These are phyloP conservation scores for Nomada hirtipes DNA, from an alignment of 2,888 invertebrate genomes.

Conservation along the genomic window DNA sequence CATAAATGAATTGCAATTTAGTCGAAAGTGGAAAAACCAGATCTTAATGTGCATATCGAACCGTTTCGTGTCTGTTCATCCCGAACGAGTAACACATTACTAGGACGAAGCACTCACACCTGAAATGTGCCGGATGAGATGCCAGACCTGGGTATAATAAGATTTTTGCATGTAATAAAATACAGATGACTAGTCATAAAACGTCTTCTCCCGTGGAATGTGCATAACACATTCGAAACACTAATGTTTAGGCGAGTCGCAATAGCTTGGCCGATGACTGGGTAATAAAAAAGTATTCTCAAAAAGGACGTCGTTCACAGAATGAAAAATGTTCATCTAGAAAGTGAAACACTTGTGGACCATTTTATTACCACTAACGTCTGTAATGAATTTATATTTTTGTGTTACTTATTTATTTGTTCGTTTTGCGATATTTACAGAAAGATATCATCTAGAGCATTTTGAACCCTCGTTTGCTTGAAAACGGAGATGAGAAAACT, in stretches of 20 bases:
- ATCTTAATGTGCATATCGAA: constrained; percentile 23
- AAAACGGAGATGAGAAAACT: no score
- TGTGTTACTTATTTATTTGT: no score
- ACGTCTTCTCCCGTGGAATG: constrained; percentile 44
- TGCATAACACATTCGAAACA: constrained; percentile 60
- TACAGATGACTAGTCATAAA: constrained; percentile 22
- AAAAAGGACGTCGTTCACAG: no score
- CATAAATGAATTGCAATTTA: constrained; percentile 38
- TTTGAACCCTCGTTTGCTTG: no score
- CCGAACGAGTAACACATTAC: constrained; percentile 35
- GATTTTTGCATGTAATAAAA: constrained; percentile 61
- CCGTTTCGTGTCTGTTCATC: constrained; percentile 21
- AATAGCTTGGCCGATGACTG: background rate
- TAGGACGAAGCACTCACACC: constrained; percentile 32
- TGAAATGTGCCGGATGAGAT: constrained; percentile 63
- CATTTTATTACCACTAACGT: no score
- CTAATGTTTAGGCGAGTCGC: constrained; percentile 48
- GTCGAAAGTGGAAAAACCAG: constrained; percentile 60
- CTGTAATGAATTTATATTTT: no score
- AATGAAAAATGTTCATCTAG: no score
- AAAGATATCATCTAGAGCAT: no score
- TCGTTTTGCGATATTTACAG: no score
- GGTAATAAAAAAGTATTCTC: constrained; percentile 1
- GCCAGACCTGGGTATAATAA: constrained; percentile 41
- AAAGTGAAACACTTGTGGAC: no score